Evolutionary conservation across 2,113 vertebrate genomes (phyloP).

Genomic region (Ceyx melanurus): DNA sequence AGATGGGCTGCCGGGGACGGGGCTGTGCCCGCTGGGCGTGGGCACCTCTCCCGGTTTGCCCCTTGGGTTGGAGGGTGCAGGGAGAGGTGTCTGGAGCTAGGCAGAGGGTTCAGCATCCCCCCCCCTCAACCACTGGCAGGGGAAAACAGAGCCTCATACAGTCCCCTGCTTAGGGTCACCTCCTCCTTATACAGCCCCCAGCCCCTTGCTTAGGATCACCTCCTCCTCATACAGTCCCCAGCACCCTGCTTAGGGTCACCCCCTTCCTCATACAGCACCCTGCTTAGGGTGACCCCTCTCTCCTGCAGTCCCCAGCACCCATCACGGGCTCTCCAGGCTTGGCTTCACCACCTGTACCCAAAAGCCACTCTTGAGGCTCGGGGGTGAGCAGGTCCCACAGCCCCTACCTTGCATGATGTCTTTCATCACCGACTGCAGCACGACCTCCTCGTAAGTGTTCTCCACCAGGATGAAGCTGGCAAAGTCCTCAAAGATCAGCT

Average conservation of each 20-base stretch:
- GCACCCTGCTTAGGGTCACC: not conserved
- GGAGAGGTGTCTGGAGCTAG: not conserved
- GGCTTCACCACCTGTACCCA: not conserved
- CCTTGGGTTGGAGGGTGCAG: not conserved
- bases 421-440: conserved; percentile 93
- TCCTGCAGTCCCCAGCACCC: not conserved
- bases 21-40: fast-evolving
- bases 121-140: not conserved
- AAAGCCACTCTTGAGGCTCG: not conserved
- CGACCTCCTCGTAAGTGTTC: conserved; percentile 92
- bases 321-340: fast-evolving
- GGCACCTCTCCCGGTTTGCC: fast-evolving
- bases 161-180: not conserved
- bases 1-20: not conserved
- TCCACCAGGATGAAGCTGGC: conserved; percentile 91
- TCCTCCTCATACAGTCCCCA: not conserved
- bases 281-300: not conserved
- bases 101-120: not conserved
- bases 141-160: not conserved
- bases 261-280: not conserved
- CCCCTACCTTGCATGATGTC: conserved; percentile 93
- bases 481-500: conserved; percentile 96
- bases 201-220: fast-evolving
- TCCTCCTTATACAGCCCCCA: not conserved
- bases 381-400: fast-evolving